These are phyloP conservation scores for Sturmia bella DNA, from an alignment of 2,888 invertebrate genomes.

Conservation along the genomic window DNA sequence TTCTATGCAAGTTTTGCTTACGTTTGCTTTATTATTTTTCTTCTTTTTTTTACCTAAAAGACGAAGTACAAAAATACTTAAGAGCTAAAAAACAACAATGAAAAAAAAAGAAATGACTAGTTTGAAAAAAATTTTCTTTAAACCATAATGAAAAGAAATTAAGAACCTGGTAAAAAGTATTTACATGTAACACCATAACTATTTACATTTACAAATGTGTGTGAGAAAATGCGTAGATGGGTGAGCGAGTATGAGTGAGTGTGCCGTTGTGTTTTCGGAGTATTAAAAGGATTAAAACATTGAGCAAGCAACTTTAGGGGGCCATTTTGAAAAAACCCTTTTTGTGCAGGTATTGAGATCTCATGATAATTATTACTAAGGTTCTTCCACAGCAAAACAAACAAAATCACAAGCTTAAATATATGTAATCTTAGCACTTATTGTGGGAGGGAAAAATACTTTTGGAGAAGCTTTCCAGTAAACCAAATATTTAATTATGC, in stretches of 20 bases:
- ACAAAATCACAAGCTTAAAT: too few species aligned
- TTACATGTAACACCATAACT: slow-evolving; percentile 68
- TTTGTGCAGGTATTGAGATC: too few species aligned
- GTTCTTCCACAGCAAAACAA: too few species aligned
- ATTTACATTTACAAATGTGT: slow-evolving; percentile 54
- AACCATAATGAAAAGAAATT: slow-evolving; percentile 39
- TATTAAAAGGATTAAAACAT: too few species aligned
- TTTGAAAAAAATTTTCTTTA: background rate
- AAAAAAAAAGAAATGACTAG: slow-evolving; percentile 8
- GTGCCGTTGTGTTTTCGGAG: too few species aligned
- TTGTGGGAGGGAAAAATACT: too few species aligned
- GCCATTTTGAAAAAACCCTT: too few species aligned
- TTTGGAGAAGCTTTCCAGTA: too few species aligned
- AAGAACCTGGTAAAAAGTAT: slow-evolving; percentile 59
- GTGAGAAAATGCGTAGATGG: background rate
- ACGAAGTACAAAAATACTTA: slow-evolving; percentile 74
- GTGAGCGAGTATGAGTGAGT: background rate
- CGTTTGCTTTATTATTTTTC: slow-evolving; percentile 28
- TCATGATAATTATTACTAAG: too few species aligned
- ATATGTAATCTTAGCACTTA: too few species aligned
- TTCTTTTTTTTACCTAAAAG: slow-evolving; percentile 58
- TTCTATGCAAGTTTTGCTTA: slow-evolving; percentile 21
- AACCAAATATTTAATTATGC: too few species aligned
- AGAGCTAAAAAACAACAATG: slow-evolving; percentile 59
- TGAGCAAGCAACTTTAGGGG: too few species aligned